Percentiles rank a stretch among this genome's conserved stretches.
These are phyloP conservation scores for Ganaspis sp. DNA, from an alignment of 1,140 invertebrate genomes.

Conservation along the genomic window DNA sequence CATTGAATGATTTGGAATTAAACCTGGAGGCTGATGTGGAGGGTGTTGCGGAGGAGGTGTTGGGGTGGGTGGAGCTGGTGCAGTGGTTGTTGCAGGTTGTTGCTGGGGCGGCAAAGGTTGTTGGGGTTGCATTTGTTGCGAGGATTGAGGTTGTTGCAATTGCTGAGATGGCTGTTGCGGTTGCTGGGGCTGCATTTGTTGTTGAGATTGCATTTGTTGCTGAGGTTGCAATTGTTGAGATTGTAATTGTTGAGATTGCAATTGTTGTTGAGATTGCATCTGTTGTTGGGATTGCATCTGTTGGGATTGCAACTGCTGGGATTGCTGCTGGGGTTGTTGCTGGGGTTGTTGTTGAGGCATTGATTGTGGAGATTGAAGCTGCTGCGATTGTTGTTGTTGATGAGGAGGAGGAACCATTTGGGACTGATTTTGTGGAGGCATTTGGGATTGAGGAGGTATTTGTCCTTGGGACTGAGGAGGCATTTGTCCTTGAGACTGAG, in stretches of 20 bases:
- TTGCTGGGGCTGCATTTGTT: constrained; percentile 45
- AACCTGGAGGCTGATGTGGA: constrained; percentile 62
- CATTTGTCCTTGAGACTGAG: constrained; percentile 36
- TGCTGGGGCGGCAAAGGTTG: constrained; percentile 51
- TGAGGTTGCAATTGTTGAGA: constrained; percentile 41
- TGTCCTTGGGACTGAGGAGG: constrained; percentile 43
- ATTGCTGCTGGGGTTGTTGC: constrained; percentile 37
- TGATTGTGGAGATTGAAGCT: constrained; percentile 44
- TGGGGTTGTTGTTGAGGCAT: constrained; percentile 52
- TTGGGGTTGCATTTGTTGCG: constrained; percentile 51
- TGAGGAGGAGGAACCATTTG: constrained; percentile 36
- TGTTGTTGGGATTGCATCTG: constrained; percentile 35
- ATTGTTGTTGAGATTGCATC: constrained; percentile 41
- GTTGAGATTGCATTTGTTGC: constrained; percentile 42
- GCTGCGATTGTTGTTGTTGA: constrained; percentile 37
- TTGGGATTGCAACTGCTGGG: constrained; percentile 49
- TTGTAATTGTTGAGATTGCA: constrained; percentile 39
- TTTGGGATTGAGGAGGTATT: too few relatives aligned
- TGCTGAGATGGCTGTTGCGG: constrained; percentile 38
- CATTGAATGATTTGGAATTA: constrained; percentile 70
- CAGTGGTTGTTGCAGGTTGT: constrained; percentile 58
- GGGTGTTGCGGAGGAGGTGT: constrained; percentile 59
- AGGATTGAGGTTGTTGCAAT: constrained; percentile 50
- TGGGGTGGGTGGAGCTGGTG: constrained; percentile 61
- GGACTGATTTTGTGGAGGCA: constrained; percentile 46